A percentile compares a stretch with the other conserved stretches of the same genome.
Evolutionary conservation across 92 coral and sea anemone genomes (phyloP).

Genomic region (Ricordea florida): DNA sequence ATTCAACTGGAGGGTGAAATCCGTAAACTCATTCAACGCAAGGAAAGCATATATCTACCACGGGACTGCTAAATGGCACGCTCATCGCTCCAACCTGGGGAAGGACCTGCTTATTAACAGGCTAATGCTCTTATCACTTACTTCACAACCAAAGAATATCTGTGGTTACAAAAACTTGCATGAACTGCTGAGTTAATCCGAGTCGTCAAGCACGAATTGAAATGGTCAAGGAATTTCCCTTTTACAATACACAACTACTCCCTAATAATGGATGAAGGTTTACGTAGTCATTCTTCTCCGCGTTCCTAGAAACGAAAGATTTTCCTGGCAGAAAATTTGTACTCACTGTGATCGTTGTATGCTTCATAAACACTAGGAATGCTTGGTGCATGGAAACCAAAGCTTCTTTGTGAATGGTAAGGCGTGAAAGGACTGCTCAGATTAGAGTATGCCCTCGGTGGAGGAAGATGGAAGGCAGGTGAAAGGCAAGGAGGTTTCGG

Average conservation of each 20-base stretch:
- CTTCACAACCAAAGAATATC: slow-evolving; percentile 71
- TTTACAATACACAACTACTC: no score
- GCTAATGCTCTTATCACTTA: slow-evolving; percentile 79
- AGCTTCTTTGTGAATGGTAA: slow-evolving; percentile 68
- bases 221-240: no score
- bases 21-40: no score
- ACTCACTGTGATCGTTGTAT: slow-evolving; percentile 96
- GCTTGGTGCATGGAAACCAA: slow-evolving; percentile 94
- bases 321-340: no score
- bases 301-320: no score
- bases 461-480: slow-evolving; percentile 85
- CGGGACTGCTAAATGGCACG: no score
- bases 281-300: no score
- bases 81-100: no score
- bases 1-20: no score
- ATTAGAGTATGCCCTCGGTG: slow-evolving; percentile 80
- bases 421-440: slow-evolving; percentile 86
- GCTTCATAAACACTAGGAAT: slow-evolving; percentile 99
- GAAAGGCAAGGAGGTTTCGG: slow-evolving; percentile 87
- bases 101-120: slow-evolving; percentile 21
- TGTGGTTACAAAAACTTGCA: slow-evolving; percentile 32
- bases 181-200: neutral
- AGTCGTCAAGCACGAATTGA: neutral
- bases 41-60: no score
- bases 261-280: no score